Conservation (phyloP, 2,113 vertebrate species). For the Elephas maximus region DNA sequence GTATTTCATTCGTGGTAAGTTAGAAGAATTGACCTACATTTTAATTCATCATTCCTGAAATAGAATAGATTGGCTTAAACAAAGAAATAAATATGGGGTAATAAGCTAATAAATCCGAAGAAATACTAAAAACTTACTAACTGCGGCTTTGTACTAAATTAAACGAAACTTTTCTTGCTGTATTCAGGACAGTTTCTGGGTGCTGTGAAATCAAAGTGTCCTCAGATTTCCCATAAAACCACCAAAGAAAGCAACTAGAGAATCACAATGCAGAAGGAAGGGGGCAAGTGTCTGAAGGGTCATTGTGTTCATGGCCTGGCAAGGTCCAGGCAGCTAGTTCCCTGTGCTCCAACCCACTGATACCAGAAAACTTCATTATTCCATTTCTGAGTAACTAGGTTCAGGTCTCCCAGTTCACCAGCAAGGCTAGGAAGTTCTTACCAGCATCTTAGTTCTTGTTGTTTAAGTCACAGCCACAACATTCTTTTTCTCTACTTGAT, state of each 20-base stretch:
- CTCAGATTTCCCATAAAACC: neutral
- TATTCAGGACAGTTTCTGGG: neutral
- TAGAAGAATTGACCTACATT: neutral
- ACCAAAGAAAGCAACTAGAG: neutral
- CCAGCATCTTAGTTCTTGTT: neutral
- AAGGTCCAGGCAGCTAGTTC: neutral
- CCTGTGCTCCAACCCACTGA: fast-evolving
- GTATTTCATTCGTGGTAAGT: neutral
- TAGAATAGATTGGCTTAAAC: neutral
- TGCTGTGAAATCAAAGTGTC: neutral
- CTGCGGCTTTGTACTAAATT: neutral
- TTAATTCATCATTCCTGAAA: neutral
- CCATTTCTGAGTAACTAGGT: neutral
- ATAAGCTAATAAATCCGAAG: conserved; percentile 43
- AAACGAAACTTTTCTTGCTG: conserved; percentile 7
- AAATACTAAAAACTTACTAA: neutral
- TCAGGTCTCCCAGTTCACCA: neutral
- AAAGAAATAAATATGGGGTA: neutral
- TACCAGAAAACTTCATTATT: neutral
- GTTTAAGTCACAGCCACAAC: neutral
- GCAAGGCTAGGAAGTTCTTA: neutral
- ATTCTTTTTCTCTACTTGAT: conserved; percentile 29
- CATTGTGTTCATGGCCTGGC: neutral
- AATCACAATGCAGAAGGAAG: neutral
- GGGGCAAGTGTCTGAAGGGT: neutral